Evolutionary conservation across 2,113 vertebrate species (phyloP).

Genomic region (Ictidomys tridecemlineatus): DNA sequence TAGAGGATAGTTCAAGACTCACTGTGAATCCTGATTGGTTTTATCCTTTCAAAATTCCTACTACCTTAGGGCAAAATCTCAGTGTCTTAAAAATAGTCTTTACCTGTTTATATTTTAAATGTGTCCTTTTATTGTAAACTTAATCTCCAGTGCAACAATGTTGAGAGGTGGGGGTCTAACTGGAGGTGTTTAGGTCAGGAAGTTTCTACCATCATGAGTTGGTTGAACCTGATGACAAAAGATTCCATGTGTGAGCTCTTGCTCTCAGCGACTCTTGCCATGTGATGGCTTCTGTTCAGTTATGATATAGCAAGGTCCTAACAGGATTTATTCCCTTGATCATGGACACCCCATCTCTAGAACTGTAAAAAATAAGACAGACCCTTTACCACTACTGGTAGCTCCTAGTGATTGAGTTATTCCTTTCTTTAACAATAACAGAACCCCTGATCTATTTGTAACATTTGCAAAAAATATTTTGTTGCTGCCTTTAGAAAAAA

Average conservation of each 20-base stretch:
- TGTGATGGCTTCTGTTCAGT: not conserved
- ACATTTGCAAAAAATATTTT: slow-evolving; percentile 18
- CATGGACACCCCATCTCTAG: not conserved
- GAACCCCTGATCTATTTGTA: not conserved
- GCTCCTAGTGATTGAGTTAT: not conserved
- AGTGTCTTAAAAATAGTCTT: not conserved
- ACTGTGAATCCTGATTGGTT: not conserved
- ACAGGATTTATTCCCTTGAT: not conserved
- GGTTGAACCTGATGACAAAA: not conserved
- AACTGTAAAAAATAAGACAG: not conserved
- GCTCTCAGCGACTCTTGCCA: too few relatives aligned
- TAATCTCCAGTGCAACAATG: not conserved
- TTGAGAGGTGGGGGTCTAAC: not conserved
- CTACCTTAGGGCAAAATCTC: not conserved
- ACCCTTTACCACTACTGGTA: not conserved
- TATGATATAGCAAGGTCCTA: not conserved
- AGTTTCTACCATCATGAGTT: not conserved
- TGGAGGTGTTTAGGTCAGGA: too few relatives aligned
- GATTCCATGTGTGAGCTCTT: too few relatives aligned
- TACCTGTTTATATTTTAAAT: not conserved
- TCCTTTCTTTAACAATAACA: not conserved
- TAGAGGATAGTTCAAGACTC: not conserved
- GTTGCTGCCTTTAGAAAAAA: not conserved
- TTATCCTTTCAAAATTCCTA: slow-evolving; percentile 9
- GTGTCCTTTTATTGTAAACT: not conserved